A percentile compares a stretch with the other conserved stretches of the same genome.
Conservation (phyloP, 2,113 vertebrate genomes). For the Neomonachus schauinslandi region DNA sequence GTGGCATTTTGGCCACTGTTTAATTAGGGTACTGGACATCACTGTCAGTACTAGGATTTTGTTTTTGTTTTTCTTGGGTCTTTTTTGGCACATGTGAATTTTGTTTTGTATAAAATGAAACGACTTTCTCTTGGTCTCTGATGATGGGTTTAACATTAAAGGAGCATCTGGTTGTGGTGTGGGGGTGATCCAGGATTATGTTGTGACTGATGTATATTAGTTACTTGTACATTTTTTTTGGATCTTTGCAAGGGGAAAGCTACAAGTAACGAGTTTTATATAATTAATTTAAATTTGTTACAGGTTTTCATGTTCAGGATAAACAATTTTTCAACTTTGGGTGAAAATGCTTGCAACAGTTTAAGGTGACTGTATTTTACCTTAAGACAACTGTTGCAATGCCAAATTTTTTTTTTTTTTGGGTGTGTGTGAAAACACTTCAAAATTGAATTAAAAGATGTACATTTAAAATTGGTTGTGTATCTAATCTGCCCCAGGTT, state of each 20-base stretch:
- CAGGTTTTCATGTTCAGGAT: conserved; percentile 90
- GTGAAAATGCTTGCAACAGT: conserved; percentile 86
- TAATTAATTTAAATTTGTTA: conserved; percentile 91
- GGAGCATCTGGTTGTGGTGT: conserved; percentile 81
- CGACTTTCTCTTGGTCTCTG: conserved; percentile 80
- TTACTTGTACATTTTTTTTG: conserved; percentile 88
- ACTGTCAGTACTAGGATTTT: conserved; percentile 79
- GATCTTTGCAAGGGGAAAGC: conserved; percentile 85
- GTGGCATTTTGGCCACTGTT: conserved; percentile 72
- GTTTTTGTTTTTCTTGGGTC: conserved; percentile 80
- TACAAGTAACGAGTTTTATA: conserved; percentile 92
- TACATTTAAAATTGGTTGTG: conserved; percentile 91
- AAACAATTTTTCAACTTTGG: conserved; percentile 87
- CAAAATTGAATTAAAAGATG: conserved; percentile 89
- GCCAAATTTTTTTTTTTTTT: conserved; percentile 84
- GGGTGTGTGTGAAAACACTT: conserved; percentile 82
- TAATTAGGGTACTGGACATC: conserved; percentile 72
- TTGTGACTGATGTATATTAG: conserved; percentile 91
- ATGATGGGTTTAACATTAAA: conserved; percentile 85
- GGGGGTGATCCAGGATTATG: conserved; percentile 86
- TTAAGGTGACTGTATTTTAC: conserved; percentile 81
- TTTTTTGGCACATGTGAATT: conserved; percentile 85
- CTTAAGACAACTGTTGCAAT: conserved; percentile 83
- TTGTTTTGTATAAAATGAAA: conserved; percentile 84
- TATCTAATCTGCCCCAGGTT: conserved; percentile 92